A percentile compares a stretch with the other conserved stretches of the same genome.
Conservation (phyloP, 2,797 vertebrate genomes). For the Pagetopsis macropterus region DNA sequence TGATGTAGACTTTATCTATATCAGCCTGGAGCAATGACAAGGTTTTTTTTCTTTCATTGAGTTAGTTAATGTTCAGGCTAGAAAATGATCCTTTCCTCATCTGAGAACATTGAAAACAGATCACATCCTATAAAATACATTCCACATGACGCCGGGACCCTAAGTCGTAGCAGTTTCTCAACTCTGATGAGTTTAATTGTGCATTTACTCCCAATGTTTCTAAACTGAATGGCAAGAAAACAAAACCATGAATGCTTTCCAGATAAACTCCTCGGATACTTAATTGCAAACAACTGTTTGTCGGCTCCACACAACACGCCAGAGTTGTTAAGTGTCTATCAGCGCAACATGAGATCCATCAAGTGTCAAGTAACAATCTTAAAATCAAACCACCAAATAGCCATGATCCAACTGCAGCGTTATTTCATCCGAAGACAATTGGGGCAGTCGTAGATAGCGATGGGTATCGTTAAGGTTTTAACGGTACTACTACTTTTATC, state of each 20-base stretch:
- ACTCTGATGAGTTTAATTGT: neutral
- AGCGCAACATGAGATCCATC: neutral
- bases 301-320: neutral
- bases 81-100: neutral
- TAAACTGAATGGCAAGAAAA: neutral
- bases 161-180: neutral
- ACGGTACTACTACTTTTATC: too few relatives aligned
- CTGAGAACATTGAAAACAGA: slow-evolving; percentile 12
- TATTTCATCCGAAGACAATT: neutral
- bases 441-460: neutral
- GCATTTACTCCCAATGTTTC: neutral
- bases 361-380: slow-evolving; percentile 10
- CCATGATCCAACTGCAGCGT: neutral
- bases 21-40: neutral
- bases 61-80: neutral
- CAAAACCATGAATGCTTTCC: neutral
- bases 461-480: too few relatives aligned
- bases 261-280: neutral
- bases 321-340: neutral
- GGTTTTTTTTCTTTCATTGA: neutral
- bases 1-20: neutral
- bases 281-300: slow-evolving; percentile 34
- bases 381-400: neutral
- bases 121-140: neutral
- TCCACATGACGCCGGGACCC: neutral